These are phyloP conservation scores for Vireo griseus DNA, from an alignment of 2,797 vertebrate species.

Conservation along the genomic window DNA sequence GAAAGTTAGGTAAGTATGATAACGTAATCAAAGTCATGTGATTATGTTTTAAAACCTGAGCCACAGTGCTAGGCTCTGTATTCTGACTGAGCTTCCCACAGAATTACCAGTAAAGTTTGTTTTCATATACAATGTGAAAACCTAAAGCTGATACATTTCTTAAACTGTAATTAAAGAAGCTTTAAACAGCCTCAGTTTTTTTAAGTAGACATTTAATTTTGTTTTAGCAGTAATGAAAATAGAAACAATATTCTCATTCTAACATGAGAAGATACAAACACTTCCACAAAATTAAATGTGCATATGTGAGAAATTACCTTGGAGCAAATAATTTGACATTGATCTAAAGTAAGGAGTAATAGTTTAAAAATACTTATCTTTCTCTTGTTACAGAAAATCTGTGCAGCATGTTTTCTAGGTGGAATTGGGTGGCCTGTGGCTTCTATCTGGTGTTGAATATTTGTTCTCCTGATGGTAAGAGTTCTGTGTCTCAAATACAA, in stretches of 20 bases:
- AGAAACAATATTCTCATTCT: background rate
- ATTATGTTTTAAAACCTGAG: background rate
- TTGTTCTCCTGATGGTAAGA: conserved; percentile 66
- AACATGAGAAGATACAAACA: background rate
- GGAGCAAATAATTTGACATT: background rate
- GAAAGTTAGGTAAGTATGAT: background rate
- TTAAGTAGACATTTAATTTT: background rate
- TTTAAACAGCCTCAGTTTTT: background rate
- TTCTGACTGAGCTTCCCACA: background rate
- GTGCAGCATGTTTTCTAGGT: conserved; percentile 61
- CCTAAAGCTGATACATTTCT: background rate
- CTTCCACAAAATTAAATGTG: background rate
- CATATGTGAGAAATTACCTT: background rate
- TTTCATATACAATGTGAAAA: background rate
- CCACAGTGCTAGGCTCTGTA: rapidly evolving
- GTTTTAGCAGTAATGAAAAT: background rate
- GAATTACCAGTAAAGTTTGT: background rate
- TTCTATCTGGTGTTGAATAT: conserved; percentile 48
- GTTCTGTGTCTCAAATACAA: background rate
- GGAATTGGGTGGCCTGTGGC: conserved; percentile 32
- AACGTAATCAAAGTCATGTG: background rate
- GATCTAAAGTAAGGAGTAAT: background rate
- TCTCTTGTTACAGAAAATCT: conserved; percentile 58
- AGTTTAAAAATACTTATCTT: background rate
- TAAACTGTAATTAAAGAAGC: background rate